Evolutionary conservation across 2,888 invertebrate genomes (phyloP), one percentile per base, ranked within the genome.

Genomic region (Panzeria rudis): DNA sequence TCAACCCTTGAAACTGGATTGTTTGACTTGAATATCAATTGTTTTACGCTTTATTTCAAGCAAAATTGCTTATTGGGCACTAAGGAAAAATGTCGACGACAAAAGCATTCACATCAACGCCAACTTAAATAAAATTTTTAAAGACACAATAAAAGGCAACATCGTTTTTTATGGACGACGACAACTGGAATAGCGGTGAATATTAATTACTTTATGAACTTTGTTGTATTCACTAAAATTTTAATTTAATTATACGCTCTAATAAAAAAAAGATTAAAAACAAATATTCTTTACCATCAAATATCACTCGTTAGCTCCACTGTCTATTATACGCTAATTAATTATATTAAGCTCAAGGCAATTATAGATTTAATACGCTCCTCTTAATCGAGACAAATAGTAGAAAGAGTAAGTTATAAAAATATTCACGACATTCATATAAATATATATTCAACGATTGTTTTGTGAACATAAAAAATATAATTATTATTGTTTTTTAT

Each of bases 401-500:
- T 15, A 20, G 29, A 38, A 52, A 38, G 59, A 38, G 69, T 15
- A 23, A 17, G 41, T 6, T 13, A 38, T 61, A 68, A 59, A 15
- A 9, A 47, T 20, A 54, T 54, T n/a, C 9, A 29, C 15, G n/a
- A 62, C 23, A 25, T 4, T 15, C n/a, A 50, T 6, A 47, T 15
- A 59, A 15, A 50, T 11, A 38, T 29, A 54, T 25, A 41, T 11
- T 17, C 4, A 41, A 54, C 7, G 47, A 59, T 69, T 69, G 52
- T 62, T 54, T 61, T 64, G 32, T 47, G 61, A 17, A 44, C 23
- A 73, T 32, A 62, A 77, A 79, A 54, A 72, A 41, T 32, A 23
- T 50, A 44, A 20, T 78, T 84, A 69, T 84, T 79, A 75, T 79
- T 79, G 84, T 79, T 84, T 87, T 69, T 50, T 50, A 54, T 64